Evolutionary conservation across 1,140 invertebrate genomes (phyloP), one percentile per base, ranked within the genome.

Genomic region (Lepidurus arcticus): DNA sequence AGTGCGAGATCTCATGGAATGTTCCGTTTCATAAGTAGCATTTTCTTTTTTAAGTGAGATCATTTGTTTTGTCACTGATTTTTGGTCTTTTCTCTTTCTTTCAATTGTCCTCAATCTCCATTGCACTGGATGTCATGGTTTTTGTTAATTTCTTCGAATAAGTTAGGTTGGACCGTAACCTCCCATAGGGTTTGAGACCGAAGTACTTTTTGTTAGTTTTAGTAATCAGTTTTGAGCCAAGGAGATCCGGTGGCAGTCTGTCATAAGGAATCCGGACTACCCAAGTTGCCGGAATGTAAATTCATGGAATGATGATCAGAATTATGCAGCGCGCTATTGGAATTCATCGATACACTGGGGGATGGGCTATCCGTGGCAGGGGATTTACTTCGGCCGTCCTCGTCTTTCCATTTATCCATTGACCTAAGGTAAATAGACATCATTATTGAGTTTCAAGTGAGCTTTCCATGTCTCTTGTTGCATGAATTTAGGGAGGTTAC

Each of bases 381-480:
- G 13, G 79, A 80, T 76, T 77, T 76, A 76, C 47, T 42, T 2
- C 76, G 78, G 13, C 77, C 77, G 74, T 82, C 81, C 82, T 98
- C 97, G 85, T 98, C 97, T 84, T 96, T 95, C 97, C 97, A 98
- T 85, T 98, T 99, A 87, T 99, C 98, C 92, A 98, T 96, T 4
- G 96, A 97, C 77, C 98, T 90, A 65, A 65, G 6, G 53, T 13
- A 65, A 65, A n/a, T 65, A 21, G 16, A 9, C 53, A 65, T 13
- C 7, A 65, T 65, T 65, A 65, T 65, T n/a, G 53, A 13, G 8
- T 9, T 65, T 65, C 53, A 11, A 65, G 21, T 13, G 16, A 65
- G 53, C 13, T 7, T 65, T 21, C 10, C 10, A 11, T 65, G 21
- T n/a, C 8, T 7, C 21, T 65, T 65, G 16, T 7, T 65, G 53